A percentile compares a stretch with the other conserved stretches of the same genome.
These are phyloP conservation scores for Heteromurus nitidus DNA, from an alignment of 2,888 invertebrate genomes.

Conservation along the genomic window DNA sequence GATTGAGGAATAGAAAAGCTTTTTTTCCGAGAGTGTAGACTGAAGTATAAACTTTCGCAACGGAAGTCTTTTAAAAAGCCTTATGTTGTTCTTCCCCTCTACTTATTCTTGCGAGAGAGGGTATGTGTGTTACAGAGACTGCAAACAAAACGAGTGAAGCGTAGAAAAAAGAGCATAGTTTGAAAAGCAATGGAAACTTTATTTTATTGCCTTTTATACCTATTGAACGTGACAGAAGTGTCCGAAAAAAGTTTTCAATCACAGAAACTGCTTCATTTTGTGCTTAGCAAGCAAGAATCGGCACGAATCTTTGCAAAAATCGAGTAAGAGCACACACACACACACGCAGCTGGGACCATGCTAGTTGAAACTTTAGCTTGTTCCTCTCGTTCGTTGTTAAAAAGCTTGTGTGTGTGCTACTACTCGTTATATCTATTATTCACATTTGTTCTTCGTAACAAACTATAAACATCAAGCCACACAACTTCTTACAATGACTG, in stretches of 20 bases:
- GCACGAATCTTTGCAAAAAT: conserved; percentile 52
- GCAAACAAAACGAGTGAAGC: background rate
- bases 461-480: background rate
- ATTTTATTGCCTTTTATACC: conserved; percentile 57
- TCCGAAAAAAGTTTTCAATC: conserved; percentile 64
- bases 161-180: conserved; percentile 3
- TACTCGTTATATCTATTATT: too few relatives aligned
- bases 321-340: background rate
- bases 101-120: background rate
- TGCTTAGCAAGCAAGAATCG: conserved; percentile 60
- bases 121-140: background rate
- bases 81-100: conserved; percentile 3
- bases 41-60: background rate
- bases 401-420: too few relatives aligned
- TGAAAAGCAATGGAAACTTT: conserved; percentile 34
- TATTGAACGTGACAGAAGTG: conserved; percentile 64
- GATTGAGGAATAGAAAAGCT: too few relatives aligned
- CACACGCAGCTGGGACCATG: background rate
- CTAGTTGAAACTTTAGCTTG: too few relatives aligned
- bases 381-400: too few relatives aligned
- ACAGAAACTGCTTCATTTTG: conserved; percentile 59
- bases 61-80: conserved; percentile 41
- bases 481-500: background rate
- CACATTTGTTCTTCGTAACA: too few relatives aligned
- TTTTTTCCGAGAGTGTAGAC: too few relatives aligned